A percentile compares a stretch with the other conserved stretches of the same genome.
Conservation (phyloP, 2,888 invertebrate genomes). For the Andricus curvator region DNA sequence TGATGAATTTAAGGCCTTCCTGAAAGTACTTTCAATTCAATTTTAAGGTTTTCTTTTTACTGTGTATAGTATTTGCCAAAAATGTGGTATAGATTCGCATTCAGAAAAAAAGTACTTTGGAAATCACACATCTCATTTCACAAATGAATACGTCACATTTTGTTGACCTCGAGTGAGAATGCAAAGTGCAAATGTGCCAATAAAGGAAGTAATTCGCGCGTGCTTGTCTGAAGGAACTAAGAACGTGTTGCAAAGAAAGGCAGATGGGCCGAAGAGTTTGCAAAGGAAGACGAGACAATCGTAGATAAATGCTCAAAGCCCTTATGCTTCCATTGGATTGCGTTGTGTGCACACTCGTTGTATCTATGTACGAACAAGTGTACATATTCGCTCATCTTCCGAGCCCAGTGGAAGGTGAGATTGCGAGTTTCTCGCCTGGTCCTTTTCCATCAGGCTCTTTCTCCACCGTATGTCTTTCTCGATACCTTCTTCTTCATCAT, state of each 20-base stretch:
- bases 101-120: too few species aligned
- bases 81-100: too few species aligned
- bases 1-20: too few species aligned
- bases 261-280: neutral
- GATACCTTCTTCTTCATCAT: conserved; percentile 4
- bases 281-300: conserved; percentile 12
- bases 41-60: too few species aligned
- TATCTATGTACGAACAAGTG: conserved; percentile 22
- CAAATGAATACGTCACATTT: neutral
- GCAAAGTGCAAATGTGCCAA: neutral
- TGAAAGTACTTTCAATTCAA: too few species aligned
- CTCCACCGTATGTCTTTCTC: neutral
- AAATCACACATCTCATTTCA: too few species aligned
- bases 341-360: conserved; percentile 4
- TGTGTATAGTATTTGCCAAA: too few species aligned
- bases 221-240: neutral
- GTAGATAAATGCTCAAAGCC: conserved; percentile 10
- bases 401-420: conserved; percentile 3
- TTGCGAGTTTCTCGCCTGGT: conserved; percentile 3
- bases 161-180: neutral
- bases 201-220: conserved; percentile 18
- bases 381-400: neutral
- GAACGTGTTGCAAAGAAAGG: conserved; percentile 21
- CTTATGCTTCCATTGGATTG: conserved; percentile 15
- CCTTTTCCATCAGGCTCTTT: conserved; percentile 8